Evolutionary conservation across 2,113 vertebrate species (phyloP), one percentile per base, ranked within the genome.

Genomic region (Sinocyclocheilus maitianheensis): DNA sequence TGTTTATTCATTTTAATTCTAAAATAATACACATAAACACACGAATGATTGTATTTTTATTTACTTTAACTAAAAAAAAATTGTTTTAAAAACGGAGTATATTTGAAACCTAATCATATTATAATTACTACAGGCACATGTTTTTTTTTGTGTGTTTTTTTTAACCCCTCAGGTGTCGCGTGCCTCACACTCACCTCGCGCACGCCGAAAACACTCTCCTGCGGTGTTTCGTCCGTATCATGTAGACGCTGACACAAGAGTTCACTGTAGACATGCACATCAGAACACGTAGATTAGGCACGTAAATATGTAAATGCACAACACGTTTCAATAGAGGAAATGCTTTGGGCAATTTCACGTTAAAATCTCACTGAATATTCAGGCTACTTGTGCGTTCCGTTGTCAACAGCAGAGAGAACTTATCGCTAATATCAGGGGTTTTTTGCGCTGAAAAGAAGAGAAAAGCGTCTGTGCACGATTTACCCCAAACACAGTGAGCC

Each of bases 131-230:
- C 9, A n/a, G 77, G 6, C 22, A 22, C 55, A 63, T 11, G 0
- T 14, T 79, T 60, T 60, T 11, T 60, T 67, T 26, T 26, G 26
- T 1, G 30, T n/a, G 30, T 16, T 34, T 72, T 34, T 65, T 65
- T 14, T 6, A 37, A 74, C 62, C 22, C 84, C 46, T 58, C 75
- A 83, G 89, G 85, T 77, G 67, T 81, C 69, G 84, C 81, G 58
- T 71, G 87, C 22, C 37, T 69, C 63, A 71, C 81, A 74, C 89
- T 75, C 82, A 67, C 71, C 75, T 77, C 84, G 74, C 78, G 55
- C 65, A 69, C 51, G 24, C 77, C 58, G 37, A 75, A 81, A 83
- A 87, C 81, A 88, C 84, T 77, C 53, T 58, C 22, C 30, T 30
- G 10, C 55, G 74, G 51, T 81, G 75, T 62, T 43, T 75, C 22